Conservation (phyloP, 2,113 vertebrate species). For the Lepisosteus oculatus region DNA sequence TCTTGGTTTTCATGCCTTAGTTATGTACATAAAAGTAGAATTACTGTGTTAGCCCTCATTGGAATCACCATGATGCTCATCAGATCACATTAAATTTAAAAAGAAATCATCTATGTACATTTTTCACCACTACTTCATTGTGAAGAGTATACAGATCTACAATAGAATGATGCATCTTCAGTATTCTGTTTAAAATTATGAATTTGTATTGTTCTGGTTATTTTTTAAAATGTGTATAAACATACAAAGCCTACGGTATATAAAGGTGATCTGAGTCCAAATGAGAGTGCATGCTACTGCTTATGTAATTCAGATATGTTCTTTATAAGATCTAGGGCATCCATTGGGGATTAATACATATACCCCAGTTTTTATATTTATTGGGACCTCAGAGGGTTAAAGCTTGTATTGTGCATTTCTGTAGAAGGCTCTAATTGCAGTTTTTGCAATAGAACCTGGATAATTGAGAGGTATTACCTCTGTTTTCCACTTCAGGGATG, state of each 20-base stretch:
- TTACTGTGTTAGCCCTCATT: neutral
- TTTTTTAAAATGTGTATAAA: no score
- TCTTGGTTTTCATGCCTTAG: constrained; percentile 52
- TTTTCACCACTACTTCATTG: constrained; percentile 3
- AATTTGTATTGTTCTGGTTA: no score
- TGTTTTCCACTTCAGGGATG: constrained; percentile 85
- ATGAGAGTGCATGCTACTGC: constrained; percentile 15
- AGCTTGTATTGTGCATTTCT: constrained; percentile 28
- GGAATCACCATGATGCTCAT: no score
- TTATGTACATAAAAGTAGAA: constrained; percentile 38
- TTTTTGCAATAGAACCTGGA: constrained; percentile 28
- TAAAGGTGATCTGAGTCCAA: constrained; percentile 9
- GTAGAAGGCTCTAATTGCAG: constrained; percentile 29
- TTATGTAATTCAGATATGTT: constrained; percentile 13
- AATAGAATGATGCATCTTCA: constrained; percentile 10
- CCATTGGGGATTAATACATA: neutral
- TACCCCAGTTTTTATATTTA: neutral
- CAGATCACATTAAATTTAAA: no score
- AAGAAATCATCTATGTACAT: no score
- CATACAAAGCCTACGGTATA: neutral
- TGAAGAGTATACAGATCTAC: constrained; percentile 1
- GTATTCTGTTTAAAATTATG: neutral
- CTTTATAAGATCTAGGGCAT: neutral
- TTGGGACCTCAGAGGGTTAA: constrained; percentile 33
- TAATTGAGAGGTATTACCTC: constrained; percentile 61